A percentile compares a stretch with the other conserved stretches of the same genome.
phyloP scores from a whole-genome alignment of 2,888 invertebrate species.

The Folsomia manolachei region DNA sequence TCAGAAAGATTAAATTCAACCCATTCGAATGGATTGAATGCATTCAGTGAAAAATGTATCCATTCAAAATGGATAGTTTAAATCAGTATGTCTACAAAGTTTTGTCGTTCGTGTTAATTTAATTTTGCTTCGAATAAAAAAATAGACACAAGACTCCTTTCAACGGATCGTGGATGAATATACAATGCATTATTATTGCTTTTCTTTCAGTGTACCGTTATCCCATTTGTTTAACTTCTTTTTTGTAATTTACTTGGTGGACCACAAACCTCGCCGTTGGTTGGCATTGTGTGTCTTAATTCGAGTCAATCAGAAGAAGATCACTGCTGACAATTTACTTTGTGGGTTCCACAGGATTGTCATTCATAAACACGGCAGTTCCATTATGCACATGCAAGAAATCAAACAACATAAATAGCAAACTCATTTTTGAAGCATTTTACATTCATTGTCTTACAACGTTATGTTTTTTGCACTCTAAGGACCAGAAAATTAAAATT shows the following conservation, averaged over 20 bases:
- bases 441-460: too few relatives aligned
- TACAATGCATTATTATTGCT: neutral
- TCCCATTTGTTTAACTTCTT: neutral
- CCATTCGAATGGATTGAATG: too few relatives aligned
- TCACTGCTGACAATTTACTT: neutral
- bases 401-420: too few relatives aligned
- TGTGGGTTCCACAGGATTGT: neutral
- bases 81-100: too few relatives aligned
- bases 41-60: too few relatives aligned
- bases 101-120: neutral
- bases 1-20: too few relatives aligned
- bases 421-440: too few relatives aligned
- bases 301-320: neutral
- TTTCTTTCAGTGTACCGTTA: neutral
- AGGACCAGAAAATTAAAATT: neutral
- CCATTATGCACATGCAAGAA: neutral
- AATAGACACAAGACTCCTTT: neutral
- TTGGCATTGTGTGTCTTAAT: neutral
- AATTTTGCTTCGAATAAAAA: constrained; percentile 10
- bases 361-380: neutral
- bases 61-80: too few relatives aligned
- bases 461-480: too few relatives aligned
- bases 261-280: neutral
- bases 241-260: neutral
- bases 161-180: neutral